Conservation (phyloP, 2,888 invertebrate genomes). For the Euplagia quadripunctaria region DNA sequence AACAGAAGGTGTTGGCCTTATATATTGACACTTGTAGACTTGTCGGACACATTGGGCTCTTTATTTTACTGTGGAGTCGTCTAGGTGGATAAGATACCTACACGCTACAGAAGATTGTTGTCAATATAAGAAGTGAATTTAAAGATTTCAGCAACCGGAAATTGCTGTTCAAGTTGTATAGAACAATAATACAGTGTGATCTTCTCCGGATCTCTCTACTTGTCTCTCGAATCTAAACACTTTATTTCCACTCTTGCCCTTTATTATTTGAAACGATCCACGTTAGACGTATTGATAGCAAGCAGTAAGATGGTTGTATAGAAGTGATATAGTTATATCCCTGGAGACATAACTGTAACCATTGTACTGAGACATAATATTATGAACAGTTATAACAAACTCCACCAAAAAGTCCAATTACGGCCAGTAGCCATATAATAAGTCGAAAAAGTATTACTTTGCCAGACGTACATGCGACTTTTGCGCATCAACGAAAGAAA, state of each 20-base stretch:
- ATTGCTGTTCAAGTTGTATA: background rate
- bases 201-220: background rate
- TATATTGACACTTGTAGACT: too few relatives aligned
- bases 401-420: background rate
- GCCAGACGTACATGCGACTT: constrained; percentile 25
- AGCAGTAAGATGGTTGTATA: background rate
- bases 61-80: too few relatives aligned
- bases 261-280: background rate
- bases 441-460: background rate
- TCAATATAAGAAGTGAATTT: too few relatives aligned
- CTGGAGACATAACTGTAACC: too few relatives aligned
- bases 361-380: too few relatives aligned
- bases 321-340: too few relatives aligned
- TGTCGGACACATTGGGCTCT: too few relatives aligned
- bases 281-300: background rate
- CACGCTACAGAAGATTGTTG: too few relatives aligned
- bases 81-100: too few relatives aligned
- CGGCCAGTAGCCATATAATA: background rate
- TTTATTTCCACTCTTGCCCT: background rate
- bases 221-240: background rate
- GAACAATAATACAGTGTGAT: background rate
- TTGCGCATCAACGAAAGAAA: constrained; percentile 11
- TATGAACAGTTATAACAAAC: background rate
- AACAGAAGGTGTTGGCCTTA: too few relatives aligned
- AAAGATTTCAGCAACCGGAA: background rate